Conservation (phyloP, 1,140 invertebrate species). For the Caerostris darwini region DNA sequence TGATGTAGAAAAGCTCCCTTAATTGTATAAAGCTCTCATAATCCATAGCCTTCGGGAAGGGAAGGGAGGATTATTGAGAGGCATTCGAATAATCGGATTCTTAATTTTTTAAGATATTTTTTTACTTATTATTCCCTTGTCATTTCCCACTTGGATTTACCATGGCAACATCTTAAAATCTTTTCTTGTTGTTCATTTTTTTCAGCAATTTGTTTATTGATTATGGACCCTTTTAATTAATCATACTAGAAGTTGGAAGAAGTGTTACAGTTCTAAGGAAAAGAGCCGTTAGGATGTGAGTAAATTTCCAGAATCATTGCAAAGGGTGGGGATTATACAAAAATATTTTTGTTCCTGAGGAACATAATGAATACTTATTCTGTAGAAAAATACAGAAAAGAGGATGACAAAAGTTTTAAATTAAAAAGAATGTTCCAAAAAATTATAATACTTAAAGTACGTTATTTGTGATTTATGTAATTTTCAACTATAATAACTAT, state of each 20-base stretch:
- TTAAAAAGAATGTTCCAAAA: no score
- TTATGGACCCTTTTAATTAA: background rate
- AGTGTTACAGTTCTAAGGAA: background rate
- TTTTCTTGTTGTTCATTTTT: background rate
- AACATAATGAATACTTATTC: no score
- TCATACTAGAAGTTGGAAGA: background rate
- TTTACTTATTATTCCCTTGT: background rate
- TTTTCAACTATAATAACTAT: no score
- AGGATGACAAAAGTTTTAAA: no score
- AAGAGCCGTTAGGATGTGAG: background rate
- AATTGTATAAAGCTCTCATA: background rate
- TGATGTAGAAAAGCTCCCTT: background rate
- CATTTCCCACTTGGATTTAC: background rate
- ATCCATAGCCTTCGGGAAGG: background rate
- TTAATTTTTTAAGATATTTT: background rate
- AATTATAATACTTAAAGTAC: no score
- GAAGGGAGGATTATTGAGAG: background rate
- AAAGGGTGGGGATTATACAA: no score
- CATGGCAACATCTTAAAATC: background rate
- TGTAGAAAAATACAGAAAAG: no score
- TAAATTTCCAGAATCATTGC: background rate
- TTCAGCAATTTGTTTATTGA: background rate
- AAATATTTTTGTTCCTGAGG: no score
- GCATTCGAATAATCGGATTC: background rate
- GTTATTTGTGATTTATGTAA: no score